Conservation (phyloP, 2,113 vertebrate species). For the Dromaius novaehollandiae region DNA sequence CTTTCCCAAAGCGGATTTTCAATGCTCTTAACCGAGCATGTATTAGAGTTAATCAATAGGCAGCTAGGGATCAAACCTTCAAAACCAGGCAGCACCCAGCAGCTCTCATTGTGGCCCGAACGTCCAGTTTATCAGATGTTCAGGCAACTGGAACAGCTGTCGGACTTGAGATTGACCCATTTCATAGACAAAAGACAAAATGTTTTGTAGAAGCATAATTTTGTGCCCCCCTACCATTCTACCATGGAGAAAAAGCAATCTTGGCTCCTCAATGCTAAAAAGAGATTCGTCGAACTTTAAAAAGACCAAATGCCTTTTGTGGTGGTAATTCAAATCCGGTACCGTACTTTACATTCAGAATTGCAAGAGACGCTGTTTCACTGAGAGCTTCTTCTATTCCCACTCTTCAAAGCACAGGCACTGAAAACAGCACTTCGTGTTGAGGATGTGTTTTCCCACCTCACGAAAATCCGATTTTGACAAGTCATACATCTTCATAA, state of each 20-base stretch:
- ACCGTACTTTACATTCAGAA: not conserved
- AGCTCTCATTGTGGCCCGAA: not conserved
- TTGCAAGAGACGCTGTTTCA: not conserved
- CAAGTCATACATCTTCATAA: not conserved
- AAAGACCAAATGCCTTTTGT: not conserved
- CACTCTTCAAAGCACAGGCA: not conserved
- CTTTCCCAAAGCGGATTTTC: not conserved
- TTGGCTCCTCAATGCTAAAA: not conserved
- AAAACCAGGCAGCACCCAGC: slow-evolving; percentile 8
- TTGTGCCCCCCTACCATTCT: not conserved
- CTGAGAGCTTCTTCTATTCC: not conserved
- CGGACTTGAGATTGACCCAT: not conserved
- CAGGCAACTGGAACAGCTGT: not conserved
- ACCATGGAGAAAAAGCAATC: not conserved
- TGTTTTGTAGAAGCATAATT: not conserved
- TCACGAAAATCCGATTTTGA: not conserved
- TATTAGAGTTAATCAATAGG: slow-evolving; percentile 16
- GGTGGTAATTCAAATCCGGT: not conserved
- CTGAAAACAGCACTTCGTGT: not conserved
- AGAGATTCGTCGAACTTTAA: not conserved
- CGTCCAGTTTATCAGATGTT: not conserved
- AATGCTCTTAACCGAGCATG: not conserved
- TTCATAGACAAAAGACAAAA: not conserved
- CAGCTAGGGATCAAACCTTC: not conserved
- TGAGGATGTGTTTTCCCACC: not conserved